Evolutionary conservation across 2,888 invertebrate genomes (phyloP).

Genomic region (Crepidodera aurea): DNA sequence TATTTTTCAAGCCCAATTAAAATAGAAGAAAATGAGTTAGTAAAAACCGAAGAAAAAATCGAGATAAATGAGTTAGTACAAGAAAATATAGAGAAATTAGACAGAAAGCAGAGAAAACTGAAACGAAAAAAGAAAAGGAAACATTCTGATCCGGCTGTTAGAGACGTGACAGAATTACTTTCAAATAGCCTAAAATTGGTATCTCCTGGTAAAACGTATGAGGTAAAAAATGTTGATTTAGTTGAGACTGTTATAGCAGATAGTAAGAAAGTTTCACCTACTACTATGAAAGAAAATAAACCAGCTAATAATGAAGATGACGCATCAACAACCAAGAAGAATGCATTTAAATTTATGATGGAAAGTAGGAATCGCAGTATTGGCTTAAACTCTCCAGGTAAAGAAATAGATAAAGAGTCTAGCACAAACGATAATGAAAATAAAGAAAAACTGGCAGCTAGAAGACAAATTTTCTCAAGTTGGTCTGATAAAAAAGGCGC

Average conservation of each 20-base stretch:
- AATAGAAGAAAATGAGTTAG: conserved; percentile 23
- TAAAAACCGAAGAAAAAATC: not conserved
- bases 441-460: conserved; percentile 54
- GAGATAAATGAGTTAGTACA: conserved; percentile 14
- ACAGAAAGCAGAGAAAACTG: conserved; percentile 22
- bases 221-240: not conserved
- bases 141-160: conserved; percentile 44
- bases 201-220: conserved; percentile 35
- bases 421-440: conserved; percentile 46
- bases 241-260: not conserved
- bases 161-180: conserved; percentile 43
- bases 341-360: conserved; percentile 76
- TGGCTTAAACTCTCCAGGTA: conserved; percentile 71
- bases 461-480: conserved; percentile 66
- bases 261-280: not conserved
- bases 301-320: not conserved
- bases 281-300: conserved; percentile 13
- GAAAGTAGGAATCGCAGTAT: conserved; percentile 70
- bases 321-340: conserved; percentile 33
- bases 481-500: conserved; percentile 73
- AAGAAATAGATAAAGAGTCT: conserved; percentile 59
- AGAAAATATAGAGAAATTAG: not conserved
- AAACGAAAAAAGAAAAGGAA: conserved; percentile 39
- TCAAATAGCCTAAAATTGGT: conserved; percentile 41
- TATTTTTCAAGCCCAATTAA: conserved; percentile 43